Percentiles rank a stretch among this genome's conserved stretches.
Evolutionary conservation across 1,140 invertebrate species (phyloP).

Genomic region (Scaptomyza pallida): DNA sequence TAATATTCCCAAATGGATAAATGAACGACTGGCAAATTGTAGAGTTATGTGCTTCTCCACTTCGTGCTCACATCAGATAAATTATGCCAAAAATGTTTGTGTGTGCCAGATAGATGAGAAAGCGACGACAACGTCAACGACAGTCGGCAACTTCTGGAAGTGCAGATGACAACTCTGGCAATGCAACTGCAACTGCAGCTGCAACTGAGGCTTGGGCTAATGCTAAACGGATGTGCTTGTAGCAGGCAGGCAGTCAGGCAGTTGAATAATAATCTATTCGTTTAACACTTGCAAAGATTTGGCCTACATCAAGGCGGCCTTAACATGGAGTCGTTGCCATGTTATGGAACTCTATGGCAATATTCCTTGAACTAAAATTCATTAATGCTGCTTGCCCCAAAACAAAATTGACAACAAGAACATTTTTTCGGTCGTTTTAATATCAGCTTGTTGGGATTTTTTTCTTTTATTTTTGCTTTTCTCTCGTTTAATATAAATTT

Average conservation of each 20-base stretch:
- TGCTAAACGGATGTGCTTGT: constrained; percentile 32
- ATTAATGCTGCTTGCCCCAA: constrained; percentile 54
- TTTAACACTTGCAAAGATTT: constrained; percentile 22
- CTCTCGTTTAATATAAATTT: constrained; percentile 66
- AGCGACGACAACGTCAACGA: neutral
- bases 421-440: constrained; percentile 41
- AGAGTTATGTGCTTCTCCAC: constrained; percentile 44
- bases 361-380: constrained; percentile 39
- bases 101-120: neutral
- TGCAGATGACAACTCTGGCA: constrained; percentile 33
- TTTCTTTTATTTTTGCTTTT: constrained; percentile 30
- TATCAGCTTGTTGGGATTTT: constrained; percentile 24
- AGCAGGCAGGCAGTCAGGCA: neutral
- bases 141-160: constrained; percentile 22
- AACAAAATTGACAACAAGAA: constrained; percentile 65
- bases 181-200: constrained; percentile 37
- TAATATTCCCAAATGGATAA: constrained; percentile 42
- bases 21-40: constrained; percentile 50
- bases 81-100: constrained; percentile 45
- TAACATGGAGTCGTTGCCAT: too few relatives aligned
- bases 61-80: constrained; percentile 40
- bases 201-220: constrained; percentile 32
- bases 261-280: constrained; percentile 8
- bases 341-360: neutral
- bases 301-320: constrained; percentile 23